Base-by-base conservation (phyloP, 2,888 invertebrate genomes). In the Drosophila emarginata region DNA sequence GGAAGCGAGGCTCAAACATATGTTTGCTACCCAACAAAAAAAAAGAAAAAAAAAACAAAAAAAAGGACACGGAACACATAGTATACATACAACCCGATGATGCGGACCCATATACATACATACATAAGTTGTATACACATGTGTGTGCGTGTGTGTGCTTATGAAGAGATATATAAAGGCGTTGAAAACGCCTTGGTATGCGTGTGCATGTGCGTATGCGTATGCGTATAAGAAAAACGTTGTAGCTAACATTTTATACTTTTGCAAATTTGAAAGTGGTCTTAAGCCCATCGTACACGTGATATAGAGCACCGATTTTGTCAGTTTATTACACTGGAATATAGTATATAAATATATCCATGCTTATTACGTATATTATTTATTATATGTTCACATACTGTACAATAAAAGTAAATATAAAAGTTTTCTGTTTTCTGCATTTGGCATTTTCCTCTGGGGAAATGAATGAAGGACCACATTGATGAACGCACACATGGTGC, bases 1-100 rank as follows among this genome's bases (percentile, higher is more conserved):
- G 78, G 73, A 79, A 80, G 80, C 87, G 77, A 71, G 74, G 66
- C 60, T 53, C 78, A 75, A 82, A 83, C 82, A 82, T 82, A 82
- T 82, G 82, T 87, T 88, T 75, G 83, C 66, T 79, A 81, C 67
- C 72, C 73, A 60, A 57, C 64, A 37, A 50, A 37, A 4, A 23
- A 28, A 28, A n/a, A n/a, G n/a, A n/a, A 32, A 32, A 69, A 61
- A 71, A n/a, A n/a, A 60, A 57, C 64, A 37, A 50, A 37, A 32
- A 32, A 69, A 61, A 71, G 65, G 63, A 32, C 36, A 62, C 67
- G 51, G 40, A 26, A 28, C 59, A 39, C 23, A 57, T 32, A 40
- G 40, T 36, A 51, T 40, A 64, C 53, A 58, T 56, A 51, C 32
- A 45, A 45, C 18, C 11, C 18, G 18, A 45, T 18, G 18, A 21